Percentiles rank a stretch among this genome's conserved stretches.
These are phyloP conservation scores for Uromys caudimaculatus DNA, from an alignment of 2,797 vertebrate species.

Conservation along the genomic window DNA sequence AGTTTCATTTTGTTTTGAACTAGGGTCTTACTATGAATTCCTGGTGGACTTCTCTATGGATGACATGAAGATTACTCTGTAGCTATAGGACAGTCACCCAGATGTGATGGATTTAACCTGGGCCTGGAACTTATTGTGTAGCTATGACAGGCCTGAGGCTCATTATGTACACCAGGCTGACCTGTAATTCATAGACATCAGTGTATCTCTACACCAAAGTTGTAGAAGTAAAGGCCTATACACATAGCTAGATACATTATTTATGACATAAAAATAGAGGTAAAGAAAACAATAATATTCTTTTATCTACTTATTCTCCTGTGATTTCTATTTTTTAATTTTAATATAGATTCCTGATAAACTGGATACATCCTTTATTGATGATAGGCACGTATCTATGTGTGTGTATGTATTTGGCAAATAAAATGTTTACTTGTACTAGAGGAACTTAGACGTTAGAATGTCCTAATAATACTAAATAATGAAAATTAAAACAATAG, in stretches of 20 bases:
- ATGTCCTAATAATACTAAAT: neutral
- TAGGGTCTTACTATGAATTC: neutral
- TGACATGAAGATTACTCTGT: neutral
- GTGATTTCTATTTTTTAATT: neutral
- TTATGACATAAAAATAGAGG: neutral
- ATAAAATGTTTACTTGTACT: neutral
- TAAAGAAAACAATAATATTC: neutral
- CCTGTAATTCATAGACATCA: neutral
- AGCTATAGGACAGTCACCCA: neutral
- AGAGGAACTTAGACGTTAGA: neutral
- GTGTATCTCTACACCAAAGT: neutral
- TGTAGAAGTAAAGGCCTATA: neutral
- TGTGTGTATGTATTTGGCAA: neutral
- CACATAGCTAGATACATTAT: neutral
- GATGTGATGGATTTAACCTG: neutral
- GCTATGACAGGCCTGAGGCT: neutral
- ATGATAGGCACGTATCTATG: neutral
- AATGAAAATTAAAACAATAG: constrained; percentile 22
- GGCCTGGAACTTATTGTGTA: neutral
- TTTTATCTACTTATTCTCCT: neutral
- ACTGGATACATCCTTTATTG: neutral
- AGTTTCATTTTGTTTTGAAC: neutral
- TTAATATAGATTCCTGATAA: neutral
- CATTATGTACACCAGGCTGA: neutral
- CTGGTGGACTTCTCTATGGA: neutral